Percentiles rank a stretch among this genome's conserved stretches.
Conservation (phyloP, 1,140 invertebrate species). For the Scaptomyza montana region DNA sequence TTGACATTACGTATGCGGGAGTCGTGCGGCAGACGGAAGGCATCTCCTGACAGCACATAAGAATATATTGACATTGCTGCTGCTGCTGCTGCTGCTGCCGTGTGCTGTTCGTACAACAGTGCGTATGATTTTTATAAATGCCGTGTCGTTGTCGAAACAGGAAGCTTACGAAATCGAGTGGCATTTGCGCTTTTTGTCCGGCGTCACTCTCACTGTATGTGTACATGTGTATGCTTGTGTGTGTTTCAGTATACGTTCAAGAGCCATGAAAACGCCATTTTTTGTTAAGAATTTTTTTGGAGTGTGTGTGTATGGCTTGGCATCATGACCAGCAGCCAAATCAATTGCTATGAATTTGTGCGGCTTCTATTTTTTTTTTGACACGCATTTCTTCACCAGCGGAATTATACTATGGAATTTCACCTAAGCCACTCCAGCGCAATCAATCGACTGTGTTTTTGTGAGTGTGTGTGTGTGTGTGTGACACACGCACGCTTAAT, state of each 20-base stretch:
- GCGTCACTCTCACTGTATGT: conserved; percentile 32
- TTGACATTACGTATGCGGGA: conserved; percentile 69
- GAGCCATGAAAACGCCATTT: background rate
- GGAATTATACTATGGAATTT: conserved; percentile 59
- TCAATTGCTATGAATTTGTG: conserved; percentile 76
- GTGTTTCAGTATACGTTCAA: background rate
- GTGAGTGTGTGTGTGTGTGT: conserved; percentile 11
- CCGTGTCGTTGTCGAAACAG: conserved; percentile 73
- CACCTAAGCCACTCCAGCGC: background rate
- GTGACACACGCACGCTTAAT: conserved; percentile 19
- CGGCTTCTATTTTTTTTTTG: conserved; percentile 66
- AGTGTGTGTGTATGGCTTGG: conserved; percentile 22
- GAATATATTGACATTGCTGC: conserved; percentile 66
- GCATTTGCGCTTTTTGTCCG: conserved; percentile 63
- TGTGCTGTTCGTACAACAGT: conserved; percentile 76
- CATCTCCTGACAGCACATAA: conserved; percentile 62
- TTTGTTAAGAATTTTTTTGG: conserved; percentile 3
- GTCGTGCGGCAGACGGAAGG: background rate
- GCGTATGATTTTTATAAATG: conserved; percentile 81
- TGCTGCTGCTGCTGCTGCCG: conserved; percentile 14
- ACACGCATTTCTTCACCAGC: conserved; percentile 28
- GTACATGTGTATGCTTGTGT: conserved; percentile 1
- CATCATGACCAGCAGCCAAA: conserved; percentile 57
- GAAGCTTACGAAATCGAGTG: conserved; percentile 66
- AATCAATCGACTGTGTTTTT: conserved; percentile 51